Evolutionary conservation across 2,888 invertebrate species (phyloP).

Genomic region (Harpalus rubripes): DNA sequence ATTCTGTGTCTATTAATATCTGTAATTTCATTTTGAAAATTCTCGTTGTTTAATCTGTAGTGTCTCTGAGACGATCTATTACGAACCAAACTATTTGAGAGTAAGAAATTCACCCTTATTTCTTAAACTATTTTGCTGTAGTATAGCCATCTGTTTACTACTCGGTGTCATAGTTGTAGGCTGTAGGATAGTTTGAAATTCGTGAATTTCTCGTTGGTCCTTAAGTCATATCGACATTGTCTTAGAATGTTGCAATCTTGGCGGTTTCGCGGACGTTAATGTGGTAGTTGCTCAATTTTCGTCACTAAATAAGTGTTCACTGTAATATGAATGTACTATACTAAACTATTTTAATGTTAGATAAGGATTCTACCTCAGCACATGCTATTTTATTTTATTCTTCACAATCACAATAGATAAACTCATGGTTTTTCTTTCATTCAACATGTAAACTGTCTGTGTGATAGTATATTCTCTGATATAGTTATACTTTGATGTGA

Average conservation of each 20-base stretch:
- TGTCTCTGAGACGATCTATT: not conserved
- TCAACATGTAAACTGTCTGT: conserved; percentile 38
- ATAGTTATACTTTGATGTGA: conserved; percentile 54
- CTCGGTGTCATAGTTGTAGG: conserved; percentile 34
- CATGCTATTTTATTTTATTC: conserved; percentile 50
- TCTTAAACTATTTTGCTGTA: conserved; percentile 50
- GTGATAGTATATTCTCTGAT: conserved; percentile 42
- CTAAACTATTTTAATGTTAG: conserved; percentile 51
- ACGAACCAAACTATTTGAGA: conserved; percentile 31
- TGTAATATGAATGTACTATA: conserved; percentile 53
- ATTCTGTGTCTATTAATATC: too few species aligned
- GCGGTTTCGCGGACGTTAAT: conserved; percentile 18
- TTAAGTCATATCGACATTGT: conserved; percentile 52
- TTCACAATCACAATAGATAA: conserved; percentile 26
- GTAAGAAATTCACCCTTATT: conserved; percentile 52
- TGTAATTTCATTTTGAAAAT: not conserved
- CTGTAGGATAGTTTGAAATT: conserved; percentile 27
- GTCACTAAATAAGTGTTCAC: conserved; percentile 60
- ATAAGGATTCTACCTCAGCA: conserved; percentile 61
- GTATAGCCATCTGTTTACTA: conserved; percentile 4
- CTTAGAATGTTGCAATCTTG: conserved; percentile 34
- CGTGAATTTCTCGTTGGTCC: conserved; percentile 45
- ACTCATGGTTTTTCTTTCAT: conserved; percentile 30
- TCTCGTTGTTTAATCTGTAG: not conserved
- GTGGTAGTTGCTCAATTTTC: conserved; percentile 62